phyloP scores from a whole-genome alignment of 2,888 invertebrate genomes.

The Diaperis boleti region DNA sequence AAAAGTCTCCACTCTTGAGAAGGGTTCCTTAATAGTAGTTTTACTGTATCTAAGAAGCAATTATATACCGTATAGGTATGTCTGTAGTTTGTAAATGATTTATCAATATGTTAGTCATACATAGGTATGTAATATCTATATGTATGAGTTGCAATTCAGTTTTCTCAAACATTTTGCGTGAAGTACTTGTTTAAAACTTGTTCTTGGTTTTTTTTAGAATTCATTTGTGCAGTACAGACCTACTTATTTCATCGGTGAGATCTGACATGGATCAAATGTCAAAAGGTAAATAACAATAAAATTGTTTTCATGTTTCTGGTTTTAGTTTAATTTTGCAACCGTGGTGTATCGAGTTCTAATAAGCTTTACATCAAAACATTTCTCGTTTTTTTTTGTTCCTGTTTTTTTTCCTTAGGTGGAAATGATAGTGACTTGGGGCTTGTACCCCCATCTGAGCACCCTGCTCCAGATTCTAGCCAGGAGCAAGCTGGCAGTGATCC shows the following conservation, averaged over 20 bases:
- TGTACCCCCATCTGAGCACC: constrained; percentile 85
- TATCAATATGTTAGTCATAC: no score
- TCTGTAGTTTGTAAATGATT: no score
- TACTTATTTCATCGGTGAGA: constrained; percentile 85
- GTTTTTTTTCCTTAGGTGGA: constrained; percentile 77
- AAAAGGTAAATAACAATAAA: constrained; percentile 77
- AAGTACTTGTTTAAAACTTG: no score
- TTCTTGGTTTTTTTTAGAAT: no score
- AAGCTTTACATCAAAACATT: neutral
- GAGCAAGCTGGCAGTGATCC: constrained; percentile 83
- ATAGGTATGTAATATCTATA: no score
- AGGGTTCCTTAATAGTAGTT: no score
- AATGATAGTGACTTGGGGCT: constrained; percentile 91
- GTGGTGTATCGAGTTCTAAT: constrained; percentile 89
- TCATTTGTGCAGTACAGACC: constrained; percentile 83
- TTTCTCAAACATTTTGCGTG: no score
- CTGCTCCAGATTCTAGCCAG: constrained; percentile 80
- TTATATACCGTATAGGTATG: no score
- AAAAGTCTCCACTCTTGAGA: no score
- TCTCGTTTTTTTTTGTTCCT: neutral
- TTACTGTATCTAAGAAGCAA: no score
- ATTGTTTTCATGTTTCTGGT: constrained; percentile 84
- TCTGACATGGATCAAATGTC: constrained; percentile 92
- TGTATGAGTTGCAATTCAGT: no score
- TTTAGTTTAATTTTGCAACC: constrained; percentile 81